Conservation (phyloP, 2,888 invertebrate genomes). For the Lithophane socia region DNA sequence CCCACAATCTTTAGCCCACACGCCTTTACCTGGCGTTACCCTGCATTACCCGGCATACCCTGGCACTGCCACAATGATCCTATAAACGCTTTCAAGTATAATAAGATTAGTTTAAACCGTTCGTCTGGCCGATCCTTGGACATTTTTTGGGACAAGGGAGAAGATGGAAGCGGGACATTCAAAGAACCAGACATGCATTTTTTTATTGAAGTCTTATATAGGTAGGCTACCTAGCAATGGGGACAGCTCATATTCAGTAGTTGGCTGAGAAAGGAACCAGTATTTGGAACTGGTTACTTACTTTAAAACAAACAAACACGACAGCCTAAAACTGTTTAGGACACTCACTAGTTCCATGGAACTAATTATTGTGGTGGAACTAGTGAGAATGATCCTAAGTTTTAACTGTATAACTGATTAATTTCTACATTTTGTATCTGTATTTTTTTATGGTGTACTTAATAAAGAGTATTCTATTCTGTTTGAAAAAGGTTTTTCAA, state of each 20-base stretch:
- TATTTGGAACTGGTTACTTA: background rate
- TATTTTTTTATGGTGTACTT: too few relatives aligned
- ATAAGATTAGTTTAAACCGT: conserved; percentile 81
- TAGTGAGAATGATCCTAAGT: too few relatives aligned
- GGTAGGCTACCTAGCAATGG: background rate
- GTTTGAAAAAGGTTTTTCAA: background rate
- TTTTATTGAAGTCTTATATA: background rate
- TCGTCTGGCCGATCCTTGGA: conserved; percentile 73
- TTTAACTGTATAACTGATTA: too few relatives aligned
- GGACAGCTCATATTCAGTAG: background rate
- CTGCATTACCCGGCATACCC: conserved; percentile 51
- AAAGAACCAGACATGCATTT: background rate
- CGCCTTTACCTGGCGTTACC: conserved; percentile 40
- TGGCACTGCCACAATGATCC: conserved; percentile 69
- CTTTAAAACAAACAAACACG: background rate
- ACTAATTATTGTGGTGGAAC: too few relatives aligned
- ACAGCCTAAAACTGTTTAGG: background rate
- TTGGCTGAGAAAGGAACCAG: background rate
- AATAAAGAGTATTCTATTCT: too few relatives aligned
- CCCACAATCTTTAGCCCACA: conserved; percentile 46
- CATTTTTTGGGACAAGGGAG: conserved; percentile 52
- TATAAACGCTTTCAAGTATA: conserved; percentile 76
- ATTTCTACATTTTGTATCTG: too few relatives aligned
- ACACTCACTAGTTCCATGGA: too few relatives aligned
- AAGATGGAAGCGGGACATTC: conserved; percentile 11